These are phyloP conservation scores for Amphiprion percula DNA, from an alignment of 2,113 vertebrate genomes.

Conservation along the genomic window DNA sequence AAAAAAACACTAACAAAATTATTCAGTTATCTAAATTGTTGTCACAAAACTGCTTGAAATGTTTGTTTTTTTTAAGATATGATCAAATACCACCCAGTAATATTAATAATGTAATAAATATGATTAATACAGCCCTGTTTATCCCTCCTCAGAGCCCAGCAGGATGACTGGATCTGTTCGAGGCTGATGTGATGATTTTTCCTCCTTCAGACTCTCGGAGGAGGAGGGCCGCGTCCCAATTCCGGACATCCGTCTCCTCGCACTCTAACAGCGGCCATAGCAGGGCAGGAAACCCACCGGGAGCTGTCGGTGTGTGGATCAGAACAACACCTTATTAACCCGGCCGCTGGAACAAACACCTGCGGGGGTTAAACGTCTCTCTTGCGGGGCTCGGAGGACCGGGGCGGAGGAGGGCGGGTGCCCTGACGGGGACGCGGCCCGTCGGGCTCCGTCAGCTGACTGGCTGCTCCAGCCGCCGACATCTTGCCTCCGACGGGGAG, in stretches of 20 bases:
- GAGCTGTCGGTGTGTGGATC: fast-evolving
- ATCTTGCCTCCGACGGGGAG: slow-evolving; percentile 58
- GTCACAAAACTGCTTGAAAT: no score
- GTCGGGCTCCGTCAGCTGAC: slow-evolving; percentile 51
- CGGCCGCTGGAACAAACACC: fast-evolving
- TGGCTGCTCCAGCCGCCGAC: slow-evolving; percentile 51
- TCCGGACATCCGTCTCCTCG: not conserved
- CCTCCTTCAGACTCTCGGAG: not conserved
- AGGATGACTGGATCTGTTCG: no score
- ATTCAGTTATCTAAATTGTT: no score
- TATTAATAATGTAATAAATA: no score
- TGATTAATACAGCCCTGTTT: no score
- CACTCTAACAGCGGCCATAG: no score
- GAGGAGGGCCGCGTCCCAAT: slow-evolving; percentile 39
- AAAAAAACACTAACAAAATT: no score
- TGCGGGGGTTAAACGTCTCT: fast-evolving
- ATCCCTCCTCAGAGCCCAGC: no score
- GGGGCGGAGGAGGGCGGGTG: not conserved
- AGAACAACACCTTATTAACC: fast-evolving
- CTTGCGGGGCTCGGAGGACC: fast-evolving
- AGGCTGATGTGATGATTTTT: not conserved
- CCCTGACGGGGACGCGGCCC: slow-evolving; percentile 48
- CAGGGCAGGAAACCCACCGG: fast-evolving
- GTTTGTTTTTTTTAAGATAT: no score
- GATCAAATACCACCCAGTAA: no score